Conservation (phyloP, 2,113 vertebrate genomes). For the Hemicordylus capensis region DNA sequence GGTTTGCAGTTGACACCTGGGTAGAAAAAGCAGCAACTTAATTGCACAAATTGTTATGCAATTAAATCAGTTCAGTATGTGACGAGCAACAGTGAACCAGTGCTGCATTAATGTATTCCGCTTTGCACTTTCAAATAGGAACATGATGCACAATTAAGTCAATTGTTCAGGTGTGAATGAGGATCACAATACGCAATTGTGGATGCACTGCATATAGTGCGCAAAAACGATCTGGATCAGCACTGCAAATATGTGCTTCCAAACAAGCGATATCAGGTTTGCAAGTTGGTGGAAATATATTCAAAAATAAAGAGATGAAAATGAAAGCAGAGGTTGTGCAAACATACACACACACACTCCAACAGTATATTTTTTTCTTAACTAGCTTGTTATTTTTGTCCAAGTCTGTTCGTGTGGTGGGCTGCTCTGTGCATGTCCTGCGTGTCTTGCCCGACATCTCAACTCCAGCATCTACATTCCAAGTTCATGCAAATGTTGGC, state of each 20-base stretch:
- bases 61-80: neutral
- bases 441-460: neutral
- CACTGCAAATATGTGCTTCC: neutral
- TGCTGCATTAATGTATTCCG: neutral
- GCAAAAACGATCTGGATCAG: neutral
- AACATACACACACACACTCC: neutral
- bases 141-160: neutral
- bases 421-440: neutral
- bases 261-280: neutral
- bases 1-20: neutral
- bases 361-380: neutral
- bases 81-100: neutral
- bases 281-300: neutral
- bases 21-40: no score
- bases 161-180: neutral
- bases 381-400: neutral
- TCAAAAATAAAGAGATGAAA: neutral
- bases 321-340: neutral
- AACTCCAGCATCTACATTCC: neutral
- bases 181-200: neutral
- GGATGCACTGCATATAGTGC: neutral
- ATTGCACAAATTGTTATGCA: neutral
- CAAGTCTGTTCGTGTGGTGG: neutral
- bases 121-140: no score
- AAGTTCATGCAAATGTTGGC: slow-evolving; percentile 32